Base-by-base conservation (phyloP, 2,888 invertebrate genomes). In the Scaptomyza caliginosa region DNA sequence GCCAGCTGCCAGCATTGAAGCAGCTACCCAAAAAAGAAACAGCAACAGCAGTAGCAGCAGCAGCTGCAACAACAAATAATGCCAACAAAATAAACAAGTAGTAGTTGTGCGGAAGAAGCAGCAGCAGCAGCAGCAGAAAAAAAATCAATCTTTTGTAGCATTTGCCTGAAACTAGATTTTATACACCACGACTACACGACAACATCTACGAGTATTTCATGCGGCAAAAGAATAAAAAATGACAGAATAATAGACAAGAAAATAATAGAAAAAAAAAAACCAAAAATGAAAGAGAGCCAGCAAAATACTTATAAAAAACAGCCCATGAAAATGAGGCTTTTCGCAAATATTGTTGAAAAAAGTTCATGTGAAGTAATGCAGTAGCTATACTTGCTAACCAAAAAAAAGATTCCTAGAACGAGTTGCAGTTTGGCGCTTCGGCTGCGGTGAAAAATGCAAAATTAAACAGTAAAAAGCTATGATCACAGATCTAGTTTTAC, bases 81-180 rank as follows among this genome's bases (percentile, higher is more conserved):
- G 69, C 32, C 57, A 55, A 55, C 62, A 66, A 67, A 49, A 52
- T 57, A 60, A 63, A 71, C 51, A 66, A 67, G 48, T 39, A 51
- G 54, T 59, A 40, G 42, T 38, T 34, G 59, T 54, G 38, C 28
- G 42, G 50, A 51, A 49, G 55, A 67, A 56, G 38, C 45, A 69
- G 39, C n/a, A 32, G 10, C 16, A 34, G 34, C 34, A 34, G 3
- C 30, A 30, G 30, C n/a, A 30, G 30, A n/a, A 60, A 69, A 75
- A 79, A 86, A 77, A 77, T 86, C 75, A 77, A 86, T 82, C 86
- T 86, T 80, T 69, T 82, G 74, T 84, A 77, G 81, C 81, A 80
- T 83, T 83, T 81, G 83, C 68, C 78, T 72, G 83, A 74, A 80
- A 78, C 78, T 77, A 85, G 79, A 77, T 81, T 77, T 74, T 56